A percentile compares a stretch with the other conserved stretches of the same genome.
These are phyloP conservation scores for Himalopsyche japonica DNA, from an alignment of 2,888 invertebrate genomes.

Conservation along the genomic window DNA sequence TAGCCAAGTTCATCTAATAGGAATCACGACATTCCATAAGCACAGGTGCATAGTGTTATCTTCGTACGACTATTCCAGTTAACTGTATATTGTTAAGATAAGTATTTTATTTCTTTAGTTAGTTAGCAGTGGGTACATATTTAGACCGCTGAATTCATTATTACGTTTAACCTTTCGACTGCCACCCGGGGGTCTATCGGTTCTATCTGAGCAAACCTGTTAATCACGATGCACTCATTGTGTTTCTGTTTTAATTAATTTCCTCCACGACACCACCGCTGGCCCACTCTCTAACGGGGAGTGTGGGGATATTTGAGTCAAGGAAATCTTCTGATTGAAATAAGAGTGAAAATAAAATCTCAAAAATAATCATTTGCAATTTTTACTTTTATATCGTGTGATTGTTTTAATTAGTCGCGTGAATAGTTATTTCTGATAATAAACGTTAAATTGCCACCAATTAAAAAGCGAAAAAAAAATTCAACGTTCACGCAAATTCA, in stretches of 20 bases:
- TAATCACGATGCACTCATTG: conserved; percentile 39
- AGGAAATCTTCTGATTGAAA: neutral
- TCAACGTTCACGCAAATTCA: no score
- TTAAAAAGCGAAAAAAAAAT: no score
- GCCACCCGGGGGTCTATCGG: conserved; percentile 14
- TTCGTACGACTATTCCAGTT: no score
- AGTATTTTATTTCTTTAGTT: neutral
- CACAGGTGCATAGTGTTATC: no score
- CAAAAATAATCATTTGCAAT: no score
- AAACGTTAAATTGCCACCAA: no score
- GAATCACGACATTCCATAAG: no score
- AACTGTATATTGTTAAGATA: no score
- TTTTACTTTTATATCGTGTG: no score
- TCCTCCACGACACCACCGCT: conserved; percentile 52
- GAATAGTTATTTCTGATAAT: no score
- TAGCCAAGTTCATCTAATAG: no score
- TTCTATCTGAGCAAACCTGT: conserved; percentile 1
- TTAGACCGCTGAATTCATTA: neutral
- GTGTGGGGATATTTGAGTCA: neutral
- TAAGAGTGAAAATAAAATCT: neutral
- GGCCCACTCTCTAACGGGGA: conserved; percentile 2
- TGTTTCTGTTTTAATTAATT: conserved; percentile 60
- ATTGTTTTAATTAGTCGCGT: no score
- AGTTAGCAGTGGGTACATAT: neutral
- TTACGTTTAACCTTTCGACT: neutral